phyloP scores from a whole-genome alignment of 1,140 invertebrate genomes.

The Drosophila trapezifrons region DNA sequence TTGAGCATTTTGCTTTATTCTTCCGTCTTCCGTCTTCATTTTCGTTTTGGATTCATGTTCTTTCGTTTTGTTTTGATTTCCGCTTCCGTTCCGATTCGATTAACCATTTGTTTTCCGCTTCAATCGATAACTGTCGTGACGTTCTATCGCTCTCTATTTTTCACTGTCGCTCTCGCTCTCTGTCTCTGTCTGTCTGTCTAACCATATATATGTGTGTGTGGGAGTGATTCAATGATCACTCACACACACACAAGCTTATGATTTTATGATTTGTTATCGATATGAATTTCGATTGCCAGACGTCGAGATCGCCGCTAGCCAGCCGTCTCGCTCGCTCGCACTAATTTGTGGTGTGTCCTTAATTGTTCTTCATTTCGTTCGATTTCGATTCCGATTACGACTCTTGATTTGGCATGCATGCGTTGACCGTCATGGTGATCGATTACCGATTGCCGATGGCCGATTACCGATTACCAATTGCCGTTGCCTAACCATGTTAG shows the following conservation, averaged over 20 bases:
- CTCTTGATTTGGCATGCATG: constrained; percentile 44
- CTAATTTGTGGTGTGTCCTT: constrained; percentile 69
- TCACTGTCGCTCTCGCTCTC: constrained; percentile 14
- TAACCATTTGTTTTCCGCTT: constrained; percentile 26
- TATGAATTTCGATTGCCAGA: constrained; percentile 36
- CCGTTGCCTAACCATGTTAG: constrained; percentile 23
- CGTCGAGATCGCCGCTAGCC: constrained; percentile 24
- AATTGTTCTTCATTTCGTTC: constrained; percentile 32
- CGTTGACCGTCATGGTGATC: constrained; percentile 20
- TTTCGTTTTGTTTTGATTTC: constrained; percentile 19
- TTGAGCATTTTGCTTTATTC: constrained; percentile 44
- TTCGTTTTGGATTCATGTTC: constrained; percentile 11
- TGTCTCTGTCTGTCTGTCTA: constrained; percentile 31
- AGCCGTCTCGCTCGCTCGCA: constrained; percentile 53
- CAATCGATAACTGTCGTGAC: constrained; percentile 39
- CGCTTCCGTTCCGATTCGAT: constrained; percentile 30
- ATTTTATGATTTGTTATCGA: constrained; percentile 32
- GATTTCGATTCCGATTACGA: constrained; percentile 19
- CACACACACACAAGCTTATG: constrained; percentile 9
- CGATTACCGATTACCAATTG: constrained; percentile 1
- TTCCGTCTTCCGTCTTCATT: constrained; percentile 6
- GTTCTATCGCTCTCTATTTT: constrained; percentile 22
- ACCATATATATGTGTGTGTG: constrained; percentile 13
- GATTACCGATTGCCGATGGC: constrained; percentile 7
- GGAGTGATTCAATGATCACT: background rate